A percentile compares a stretch with the other conserved stretches of the same genome.
phyloP scores from a whole-genome alignment of 2,113 vertebrate species.

The Thermophis baileyi region DNA sequence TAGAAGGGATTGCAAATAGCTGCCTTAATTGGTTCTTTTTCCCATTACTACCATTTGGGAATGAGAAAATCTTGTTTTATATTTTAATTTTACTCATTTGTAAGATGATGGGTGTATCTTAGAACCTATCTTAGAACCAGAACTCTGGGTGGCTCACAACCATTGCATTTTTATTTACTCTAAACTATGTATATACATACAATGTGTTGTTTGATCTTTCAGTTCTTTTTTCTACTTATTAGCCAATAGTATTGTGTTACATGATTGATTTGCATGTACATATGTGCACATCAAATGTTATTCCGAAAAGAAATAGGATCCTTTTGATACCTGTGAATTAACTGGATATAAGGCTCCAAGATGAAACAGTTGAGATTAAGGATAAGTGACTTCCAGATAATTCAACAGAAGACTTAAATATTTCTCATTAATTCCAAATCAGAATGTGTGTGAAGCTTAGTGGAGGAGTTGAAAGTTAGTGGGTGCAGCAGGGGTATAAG shows the following conservation, averaged over 20 bases:
- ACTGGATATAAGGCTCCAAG: not conserved
- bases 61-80: not conserved
- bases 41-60: not conserved
- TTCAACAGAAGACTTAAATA: not conserved
- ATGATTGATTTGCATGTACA: not conserved
- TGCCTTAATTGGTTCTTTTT: not conserved
- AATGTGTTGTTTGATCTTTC: not conserved
- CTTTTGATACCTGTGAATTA: not conserved
- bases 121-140: not conserved
- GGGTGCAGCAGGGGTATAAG: not conserved
- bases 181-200: not conserved
- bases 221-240: not conserved
- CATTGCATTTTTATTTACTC: not conserved
- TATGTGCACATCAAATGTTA: not conserved
- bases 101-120: not conserved
- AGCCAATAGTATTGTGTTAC: not conserved
- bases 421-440: not conserved
- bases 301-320: not conserved
- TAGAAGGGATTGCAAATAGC: not conserved
- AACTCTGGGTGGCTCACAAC: not conserved
- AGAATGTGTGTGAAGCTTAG: not conserved
- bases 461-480: not conserved
- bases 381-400: not conserved
- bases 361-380: not conserved
- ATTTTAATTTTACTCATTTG: not conserved